A percentile compares a stretch with the other conserved stretches of the same genome.
These are phyloP conservation scores for Cryptotermes secundus DNA, from an alignment of 1,140 invertebrate species.

Conservation along the genomic window DNA sequence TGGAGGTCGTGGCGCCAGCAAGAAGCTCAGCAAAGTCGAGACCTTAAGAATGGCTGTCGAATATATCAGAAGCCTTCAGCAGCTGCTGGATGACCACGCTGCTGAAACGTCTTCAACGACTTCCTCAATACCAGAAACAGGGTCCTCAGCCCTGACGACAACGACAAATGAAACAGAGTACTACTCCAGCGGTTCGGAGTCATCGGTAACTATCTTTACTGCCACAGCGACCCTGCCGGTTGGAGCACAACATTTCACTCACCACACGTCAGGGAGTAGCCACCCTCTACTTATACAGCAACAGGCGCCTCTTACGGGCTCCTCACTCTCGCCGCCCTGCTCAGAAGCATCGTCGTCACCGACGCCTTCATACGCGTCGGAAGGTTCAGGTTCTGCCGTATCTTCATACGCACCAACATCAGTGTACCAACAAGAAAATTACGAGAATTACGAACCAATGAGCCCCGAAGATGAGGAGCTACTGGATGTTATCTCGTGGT, in stretches of 20 bases:
- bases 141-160: conserved; percentile 42
- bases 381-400: conserved; percentile 59
- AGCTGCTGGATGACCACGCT: conserved; percentile 74
- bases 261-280: conserved; percentile 24
- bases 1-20: conserved; percentile 64
- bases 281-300: conserved; percentile 28
- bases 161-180: conserved; percentile 40
- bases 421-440: conserved; percentile 58
- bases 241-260: conserved; percentile 34
- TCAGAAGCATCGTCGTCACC: conserved; percentile 71
- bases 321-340: conserved; percentile 57
- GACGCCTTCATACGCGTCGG: conserved; percentile 76
- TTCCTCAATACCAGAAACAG: conserved; percentile 51
- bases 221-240: conserved; percentile 36
- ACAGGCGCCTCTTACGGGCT: conserved; percentile 47
- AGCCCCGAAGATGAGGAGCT: conserved; percentile 89
- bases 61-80: conserved; percentile 87
- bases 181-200: conserved; percentile 45
- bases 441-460: conserved; percentile 77
- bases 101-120: conserved; percentile 49
- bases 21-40: conserved; percentile 94
- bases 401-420: conserved; percentile 54
- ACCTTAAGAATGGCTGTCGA: conserved; percentile 91
- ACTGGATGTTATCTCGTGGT: conserved; percentile 84
- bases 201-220: conserved; percentile 36